Conservation (phyloP, 2,797 vertebrate genomes). For the Rallus crepitans region DNA sequence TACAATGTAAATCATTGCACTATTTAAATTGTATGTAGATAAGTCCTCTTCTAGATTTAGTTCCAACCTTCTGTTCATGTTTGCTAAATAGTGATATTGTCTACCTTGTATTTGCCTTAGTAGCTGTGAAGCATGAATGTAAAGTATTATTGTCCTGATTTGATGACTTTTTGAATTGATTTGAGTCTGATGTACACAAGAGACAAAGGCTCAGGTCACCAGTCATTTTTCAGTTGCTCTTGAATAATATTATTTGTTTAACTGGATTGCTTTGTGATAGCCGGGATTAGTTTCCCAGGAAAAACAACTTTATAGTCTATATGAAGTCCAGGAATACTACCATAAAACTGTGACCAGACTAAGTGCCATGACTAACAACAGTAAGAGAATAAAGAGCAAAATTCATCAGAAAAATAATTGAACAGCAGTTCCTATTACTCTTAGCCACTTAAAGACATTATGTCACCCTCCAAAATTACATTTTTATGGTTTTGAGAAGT, state of each 20-base stretch:
- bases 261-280: not conserved
- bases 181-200: not conserved
- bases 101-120: not conserved
- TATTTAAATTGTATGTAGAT: not conserved
- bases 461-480: not conserved
- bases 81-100: not conserved
- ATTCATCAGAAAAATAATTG: not conserved
- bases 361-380: not conserved
- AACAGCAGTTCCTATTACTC: not conserved
- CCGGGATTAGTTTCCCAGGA: not conserved
- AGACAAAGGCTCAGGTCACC: fast-evolving
- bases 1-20: not conserved
- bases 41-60: not conserved
- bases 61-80: not conserved
- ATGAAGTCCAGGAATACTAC: not conserved
- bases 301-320: not conserved
- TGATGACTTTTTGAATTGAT: not conserved
- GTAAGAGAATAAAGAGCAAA: not conserved
- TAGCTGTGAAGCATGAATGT: not conserved
- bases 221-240: not conserved
- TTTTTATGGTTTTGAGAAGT: not conserved
- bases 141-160: not conserved
- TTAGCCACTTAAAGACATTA: not conserved
- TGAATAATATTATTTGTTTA: not conserved
- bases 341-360: not conserved